A percentile compares a stretch with the other conserved stretches of the same genome.
Evolutionary conservation across 2,888 invertebrate species (phyloP).

Genomic region (Linhomoeus sp.): DNA sequence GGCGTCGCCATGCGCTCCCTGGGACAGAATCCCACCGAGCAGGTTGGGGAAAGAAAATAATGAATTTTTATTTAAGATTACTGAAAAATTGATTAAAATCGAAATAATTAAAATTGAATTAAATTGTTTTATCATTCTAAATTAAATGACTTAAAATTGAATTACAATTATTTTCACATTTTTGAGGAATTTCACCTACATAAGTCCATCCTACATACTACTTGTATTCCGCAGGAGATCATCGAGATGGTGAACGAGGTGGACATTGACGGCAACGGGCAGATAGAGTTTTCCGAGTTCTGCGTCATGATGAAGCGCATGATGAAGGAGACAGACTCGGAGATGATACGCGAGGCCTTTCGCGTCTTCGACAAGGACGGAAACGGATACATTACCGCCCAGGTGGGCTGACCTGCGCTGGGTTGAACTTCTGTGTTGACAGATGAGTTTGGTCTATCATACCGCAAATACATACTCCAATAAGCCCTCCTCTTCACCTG

Average conservation of each 20-base stretch:
- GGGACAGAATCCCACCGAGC: conserved; percentile 27
- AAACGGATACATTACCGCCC: too few relatives aligned
- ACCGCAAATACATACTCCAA: too few relatives aligned
- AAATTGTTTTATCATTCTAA: too few relatives aligned
- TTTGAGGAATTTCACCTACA: background rate
- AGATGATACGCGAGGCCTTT: too few relatives aligned
- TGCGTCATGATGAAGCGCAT: conserved; percentile 28
- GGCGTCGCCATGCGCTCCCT: conserved; percentile 26
- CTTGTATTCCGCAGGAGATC: conserved; percentile 16
- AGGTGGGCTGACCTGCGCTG: too few relatives aligned
- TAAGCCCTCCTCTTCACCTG: too few relatives aligned
- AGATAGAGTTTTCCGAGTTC: conserved; percentile 27
- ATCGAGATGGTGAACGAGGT: conserved; percentile 27
- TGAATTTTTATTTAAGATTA: background rate
- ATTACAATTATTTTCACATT: background rate
- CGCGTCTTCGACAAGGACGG: too few relatives aligned
- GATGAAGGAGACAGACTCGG: too few relatives aligned
- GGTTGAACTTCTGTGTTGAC: too few relatives aligned
- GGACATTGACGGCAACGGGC: conserved; percentile 26
- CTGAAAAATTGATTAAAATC: background rate
- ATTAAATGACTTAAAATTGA: too few relatives aligned
- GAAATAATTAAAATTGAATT: background rate
- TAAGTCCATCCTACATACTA: background rate
- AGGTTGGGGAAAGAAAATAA: too few relatives aligned
- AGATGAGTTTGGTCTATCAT: too few relatives aligned